These are phyloP conservation scores for Heterochromis multidens DNA, from an alignment of 2,113 vertebrate genomes.

Conservation along the genomic window DNA sequence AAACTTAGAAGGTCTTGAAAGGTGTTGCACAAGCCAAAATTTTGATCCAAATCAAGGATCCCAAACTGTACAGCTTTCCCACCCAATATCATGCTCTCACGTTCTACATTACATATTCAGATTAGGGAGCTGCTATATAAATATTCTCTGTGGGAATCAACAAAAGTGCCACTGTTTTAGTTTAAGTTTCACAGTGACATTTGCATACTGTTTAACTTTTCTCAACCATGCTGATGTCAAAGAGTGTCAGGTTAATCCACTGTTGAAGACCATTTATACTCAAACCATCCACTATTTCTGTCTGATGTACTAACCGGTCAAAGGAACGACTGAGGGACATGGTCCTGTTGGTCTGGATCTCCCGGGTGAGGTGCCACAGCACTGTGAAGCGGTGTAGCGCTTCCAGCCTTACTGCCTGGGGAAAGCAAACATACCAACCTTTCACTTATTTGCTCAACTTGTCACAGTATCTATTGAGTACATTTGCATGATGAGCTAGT, in stretches of 20 bases:
- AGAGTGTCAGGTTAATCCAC: neutral
- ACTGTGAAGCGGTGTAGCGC: constrained; percentile 92
- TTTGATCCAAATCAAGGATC: neutral
- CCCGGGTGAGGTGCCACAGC: constrained; percentile 96
- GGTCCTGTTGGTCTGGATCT: constrained; percentile 87
- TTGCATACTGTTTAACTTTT: neutral
- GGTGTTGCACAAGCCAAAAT: too few species aligned
- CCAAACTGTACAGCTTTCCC: neutral
- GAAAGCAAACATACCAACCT: constrained; percentile 10
- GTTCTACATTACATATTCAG: neutral
- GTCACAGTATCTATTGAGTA: neutral
- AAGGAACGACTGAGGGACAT: constrained; percentile 90
- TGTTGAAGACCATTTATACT: neutral
- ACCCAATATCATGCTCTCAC: neutral
- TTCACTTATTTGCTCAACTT: neutral
- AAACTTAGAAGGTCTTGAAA: neutral
- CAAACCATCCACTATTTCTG: neutral
- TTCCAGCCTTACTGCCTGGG: constrained; percentile 86
- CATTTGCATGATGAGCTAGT: neutral
- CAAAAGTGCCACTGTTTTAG: neutral
- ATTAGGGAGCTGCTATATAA: neutral
- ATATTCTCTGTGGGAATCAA: neutral
- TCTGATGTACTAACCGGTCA: constrained; percentile 80
- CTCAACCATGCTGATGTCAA: neutral
- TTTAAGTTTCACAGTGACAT: neutral